Conservation (phyloP, 2,113 vertebrate genomes). For the Pachypanchax playfairii region DNA sequence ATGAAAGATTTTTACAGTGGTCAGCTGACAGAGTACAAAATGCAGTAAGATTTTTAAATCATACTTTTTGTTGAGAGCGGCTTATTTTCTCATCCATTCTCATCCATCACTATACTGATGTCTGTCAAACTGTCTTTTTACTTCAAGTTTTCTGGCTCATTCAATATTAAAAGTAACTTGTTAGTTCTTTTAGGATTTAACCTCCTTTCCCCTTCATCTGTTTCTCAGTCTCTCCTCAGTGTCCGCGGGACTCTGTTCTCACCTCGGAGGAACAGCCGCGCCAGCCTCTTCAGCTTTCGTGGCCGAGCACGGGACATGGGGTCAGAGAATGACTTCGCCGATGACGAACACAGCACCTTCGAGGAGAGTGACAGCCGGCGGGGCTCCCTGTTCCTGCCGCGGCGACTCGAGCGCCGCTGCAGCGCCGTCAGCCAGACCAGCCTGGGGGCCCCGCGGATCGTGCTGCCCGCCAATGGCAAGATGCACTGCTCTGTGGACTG, state of each 20-base stretch:
- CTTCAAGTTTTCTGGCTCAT: too few species aligned
- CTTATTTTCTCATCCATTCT: too few species aligned
- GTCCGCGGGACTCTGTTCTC: conserved; percentile 91
- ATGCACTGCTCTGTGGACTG: conserved; percentile 97
- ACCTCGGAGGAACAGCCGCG: conserved; percentile 88
- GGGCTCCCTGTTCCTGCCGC: conserved; percentile 91
- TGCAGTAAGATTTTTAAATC: too few species aligned
- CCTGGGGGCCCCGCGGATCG: conserved; percentile 81
- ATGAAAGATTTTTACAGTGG: too few species aligned
- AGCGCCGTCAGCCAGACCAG: conserved; percentile 92
- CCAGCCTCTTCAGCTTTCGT: conserved; percentile 92
- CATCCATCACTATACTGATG: too few species aligned
- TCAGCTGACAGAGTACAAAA: too few species aligned
- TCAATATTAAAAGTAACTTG: too few species aligned
- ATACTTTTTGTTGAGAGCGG: too few species aligned
- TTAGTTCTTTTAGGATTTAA: neutral
- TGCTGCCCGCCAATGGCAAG: conserved; percentile 92
- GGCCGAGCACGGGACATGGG: conserved; percentile 88
- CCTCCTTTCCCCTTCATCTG: neutral
- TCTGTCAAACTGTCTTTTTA: too few species aligned
- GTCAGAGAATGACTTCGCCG: conserved; percentile 95
- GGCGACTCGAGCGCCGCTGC: conserved; percentile 86
- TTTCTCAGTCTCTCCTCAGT: conserved; percentile 87
- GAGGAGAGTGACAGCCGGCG: conserved; percentile 95
- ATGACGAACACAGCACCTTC: conserved; percentile 95